Evolutionary conservation across 1,140 invertebrate genomes (phyloP).

Genomic region (Campodea augens): DNA sequence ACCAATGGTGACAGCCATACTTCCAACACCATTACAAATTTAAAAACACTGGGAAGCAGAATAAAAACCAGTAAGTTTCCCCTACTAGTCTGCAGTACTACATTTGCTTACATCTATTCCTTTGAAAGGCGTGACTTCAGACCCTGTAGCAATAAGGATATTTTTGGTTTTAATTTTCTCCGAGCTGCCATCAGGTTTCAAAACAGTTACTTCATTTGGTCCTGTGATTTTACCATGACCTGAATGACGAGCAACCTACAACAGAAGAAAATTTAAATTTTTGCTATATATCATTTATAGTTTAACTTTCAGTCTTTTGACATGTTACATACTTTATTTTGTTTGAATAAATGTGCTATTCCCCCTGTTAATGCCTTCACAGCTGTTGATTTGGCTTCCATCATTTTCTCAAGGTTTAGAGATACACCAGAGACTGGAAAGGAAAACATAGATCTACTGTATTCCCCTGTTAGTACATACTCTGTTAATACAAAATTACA

Average conservation of each 20-base stretch:
- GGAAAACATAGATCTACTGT: too few relatives aligned
- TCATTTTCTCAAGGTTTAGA: slow-evolving; percentile 73
- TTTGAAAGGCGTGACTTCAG: slow-evolving; percentile 93
- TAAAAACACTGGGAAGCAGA: too few relatives aligned
- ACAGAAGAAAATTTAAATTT: slow-evolving; percentile 4
- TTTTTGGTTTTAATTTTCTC: slow-evolving; percentile 87
- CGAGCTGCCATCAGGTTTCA: slow-evolving; percentile 55
- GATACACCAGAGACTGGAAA: slow-evolving; percentile 43
- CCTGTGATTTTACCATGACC: slow-evolving; percentile 89
- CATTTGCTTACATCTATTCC: slow-evolving; percentile 56
- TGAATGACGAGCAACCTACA: slow-evolving; percentile 46
- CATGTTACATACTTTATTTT: slow-evolving; percentile 67
- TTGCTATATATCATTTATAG: slow-evolving; percentile 1
- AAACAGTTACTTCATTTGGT: slow-evolving; percentile 77
- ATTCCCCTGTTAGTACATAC: too few relatives aligned
- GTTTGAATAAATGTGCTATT: slow-evolving; percentile 90
- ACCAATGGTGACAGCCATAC: too few relatives aligned
- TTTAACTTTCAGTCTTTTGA: slow-evolving; percentile 3
- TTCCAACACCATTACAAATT: too few relatives aligned
- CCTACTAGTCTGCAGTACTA: slow-evolving; percentile 2
- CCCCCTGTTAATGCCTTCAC: slow-evolving; percentile 91
- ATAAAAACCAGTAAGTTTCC: background rate
- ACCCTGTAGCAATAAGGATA: slow-evolving; percentile 95
- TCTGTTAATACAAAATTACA: too few relatives aligned
- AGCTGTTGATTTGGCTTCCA: slow-evolving; percentile 71